A percentile compares a stretch with the other conserved stretches of the same genome.
phyloP scores from a whole-genome alignment of 1,140 invertebrate genomes.

The Drosophila ananassae region DNA sequence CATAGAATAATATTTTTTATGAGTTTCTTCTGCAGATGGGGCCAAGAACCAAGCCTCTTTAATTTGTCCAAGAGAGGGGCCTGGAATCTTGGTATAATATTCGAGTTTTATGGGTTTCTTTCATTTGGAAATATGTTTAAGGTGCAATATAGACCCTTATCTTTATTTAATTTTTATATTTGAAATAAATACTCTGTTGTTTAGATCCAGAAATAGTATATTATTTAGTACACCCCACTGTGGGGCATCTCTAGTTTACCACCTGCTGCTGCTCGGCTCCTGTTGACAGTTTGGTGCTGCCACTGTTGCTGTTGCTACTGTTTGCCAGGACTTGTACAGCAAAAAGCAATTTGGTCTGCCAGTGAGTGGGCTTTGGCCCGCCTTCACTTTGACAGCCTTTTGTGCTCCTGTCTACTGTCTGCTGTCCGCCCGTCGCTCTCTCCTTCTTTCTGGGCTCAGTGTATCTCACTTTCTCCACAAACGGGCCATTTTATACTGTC shows the following conservation, averaged over 20 bases:
- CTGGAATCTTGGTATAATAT: not conserved
- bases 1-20: slow-evolving; percentile 19
- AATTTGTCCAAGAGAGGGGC: slow-evolving; percentile 14
- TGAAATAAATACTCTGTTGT: too few species aligned
- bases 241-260: slow-evolving; percentile 41
- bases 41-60: not conserved
- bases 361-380: slow-evolving; percentile 39
- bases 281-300: slow-evolving; percentile 28
- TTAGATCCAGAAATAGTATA: not conserved
- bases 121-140: too few species aligned
- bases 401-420: slow-evolving; percentile 36
- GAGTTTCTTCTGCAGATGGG: not conserved
- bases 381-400: slow-evolving; percentile 51
- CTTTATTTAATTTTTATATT: too few species aligned
- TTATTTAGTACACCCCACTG: slow-evolving; percentile 8
- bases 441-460: not conserved
- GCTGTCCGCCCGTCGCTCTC: slow-evolving; percentile 17
- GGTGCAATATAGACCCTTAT: too few species aligned
- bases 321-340: slow-evolving; percentile 37
- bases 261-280: slow-evolving; percentile 43
- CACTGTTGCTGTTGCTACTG: slow-evolving; percentile 5
- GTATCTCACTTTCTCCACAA: slow-evolving; percentile 17
- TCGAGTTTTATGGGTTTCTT: not conserved
- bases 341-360: slow-evolving; percentile 73
- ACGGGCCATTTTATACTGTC: slow-evolving; percentile 46